These are phyloP conservation scores for Dynastes tityus DNA, from an alignment of 2,888 invertebrate species.

Conservation along the genomic window DNA sequence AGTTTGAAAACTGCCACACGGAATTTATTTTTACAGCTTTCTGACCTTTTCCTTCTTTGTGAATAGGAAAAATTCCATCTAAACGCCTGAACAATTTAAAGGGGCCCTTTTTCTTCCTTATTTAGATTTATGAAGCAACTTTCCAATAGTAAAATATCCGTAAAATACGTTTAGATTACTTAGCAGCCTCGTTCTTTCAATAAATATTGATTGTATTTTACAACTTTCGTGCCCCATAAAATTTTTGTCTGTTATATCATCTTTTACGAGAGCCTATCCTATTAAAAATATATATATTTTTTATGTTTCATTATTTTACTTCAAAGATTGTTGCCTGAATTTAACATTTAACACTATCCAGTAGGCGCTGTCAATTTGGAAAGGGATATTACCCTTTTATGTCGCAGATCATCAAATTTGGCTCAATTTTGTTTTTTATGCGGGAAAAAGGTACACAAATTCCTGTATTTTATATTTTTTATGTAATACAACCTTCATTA, in stretches of 20 bases:
- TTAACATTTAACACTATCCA: not conserved
- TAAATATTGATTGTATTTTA: slow-evolving; percentile 30
- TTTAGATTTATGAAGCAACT: slow-evolving; percentile 17
- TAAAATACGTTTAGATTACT: slow-evolving; percentile 23
- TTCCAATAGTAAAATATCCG: slow-evolving; percentile 7
- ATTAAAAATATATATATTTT: not conserved
- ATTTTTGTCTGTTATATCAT: slow-evolving; percentile 16
- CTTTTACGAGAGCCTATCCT: not conserved
- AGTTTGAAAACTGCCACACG: slow-evolving; percentile 1
- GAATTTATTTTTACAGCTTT: slow-evolving; percentile 15
- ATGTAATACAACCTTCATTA: not conserved
- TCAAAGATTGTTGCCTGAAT: not conserved
- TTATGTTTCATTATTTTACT: slow-evolving; percentile 19
- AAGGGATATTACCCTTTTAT: not conserved
- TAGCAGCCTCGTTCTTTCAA: slow-evolving; percentile 12
- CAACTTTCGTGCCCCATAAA: not conserved
- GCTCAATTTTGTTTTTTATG: not conserved
- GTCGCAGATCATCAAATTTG: not conserved
- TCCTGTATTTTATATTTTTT: not conserved
- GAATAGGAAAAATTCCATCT: not conserved
- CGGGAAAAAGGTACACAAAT: not conserved
- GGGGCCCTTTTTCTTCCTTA: not conserved
- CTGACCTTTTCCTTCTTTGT: not conserved
- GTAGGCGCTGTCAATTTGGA: too few relatives aligned
- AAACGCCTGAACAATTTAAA: not conserved